Percentiles rank a stretch among this genome's conserved stretches.
Conservation (phyloP, 2,797 vertebrate species). For the Megalops cyprinoides region DNA sequence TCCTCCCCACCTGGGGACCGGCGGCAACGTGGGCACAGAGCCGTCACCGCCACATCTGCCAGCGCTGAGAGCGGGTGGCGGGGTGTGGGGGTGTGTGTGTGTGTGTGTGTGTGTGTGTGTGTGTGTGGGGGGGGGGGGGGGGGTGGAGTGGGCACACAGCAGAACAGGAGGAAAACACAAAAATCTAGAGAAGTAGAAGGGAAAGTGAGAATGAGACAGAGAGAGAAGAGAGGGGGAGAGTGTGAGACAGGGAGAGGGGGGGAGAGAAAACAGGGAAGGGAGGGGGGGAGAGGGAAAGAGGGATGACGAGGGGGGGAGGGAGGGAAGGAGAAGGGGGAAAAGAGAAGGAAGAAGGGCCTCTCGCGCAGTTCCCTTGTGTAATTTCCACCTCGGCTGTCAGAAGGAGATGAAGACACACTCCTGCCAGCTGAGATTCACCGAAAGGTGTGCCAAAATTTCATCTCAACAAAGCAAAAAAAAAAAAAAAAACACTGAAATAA, state of each 20-base stretch:
- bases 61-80: constrained; percentile 36
- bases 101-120: too few relatives aligned
- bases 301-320: too few relatives aligned
- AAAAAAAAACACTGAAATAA: constrained; percentile 29
- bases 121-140: neutral
- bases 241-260: neutral
- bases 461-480: constrained; percentile 6
- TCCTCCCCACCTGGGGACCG: constrained; percentile 73
- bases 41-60: constrained; percentile 78
- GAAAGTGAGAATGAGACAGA: neutral
- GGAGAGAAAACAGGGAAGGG: neutral
- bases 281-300: too few relatives aligned
- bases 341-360: neutral
- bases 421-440: constrained; percentile 62
- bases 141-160: too few relatives aligned
- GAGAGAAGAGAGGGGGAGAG: neutral
- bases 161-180: too few relatives aligned
- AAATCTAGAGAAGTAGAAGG: neutral
- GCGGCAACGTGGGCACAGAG: constrained; percentile 65
- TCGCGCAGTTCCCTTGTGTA: neutral
- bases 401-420: constrained; percentile 27
- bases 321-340: neutral
- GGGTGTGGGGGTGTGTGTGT: neutral
- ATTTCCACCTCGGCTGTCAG: neutral
- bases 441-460: constrained; percentile 50